Percentiles rank a stretch among this genome's conserved stretches.
phyloP scores from a whole-genome alignment of 2,888 invertebrate species.

The Eutolmus rufibarbis region DNA sequence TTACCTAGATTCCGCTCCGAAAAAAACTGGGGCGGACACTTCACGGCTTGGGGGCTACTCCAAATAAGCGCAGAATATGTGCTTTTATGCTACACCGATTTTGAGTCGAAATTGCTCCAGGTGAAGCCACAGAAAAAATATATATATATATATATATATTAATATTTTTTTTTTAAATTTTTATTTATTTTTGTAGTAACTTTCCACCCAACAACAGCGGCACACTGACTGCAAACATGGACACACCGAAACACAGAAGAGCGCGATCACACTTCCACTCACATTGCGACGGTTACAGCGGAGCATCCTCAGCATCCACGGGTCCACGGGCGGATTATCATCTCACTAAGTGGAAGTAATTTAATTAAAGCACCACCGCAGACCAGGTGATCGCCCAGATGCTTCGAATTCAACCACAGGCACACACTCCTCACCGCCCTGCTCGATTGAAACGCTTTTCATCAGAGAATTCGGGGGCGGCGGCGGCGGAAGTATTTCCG shows the following conservation, averaged over 20 bases:
- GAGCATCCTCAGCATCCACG: background rate
- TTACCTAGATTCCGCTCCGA: background rate
- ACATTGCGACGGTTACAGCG: background rate
- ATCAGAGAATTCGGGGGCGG: background rate
- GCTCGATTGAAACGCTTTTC: background rate
- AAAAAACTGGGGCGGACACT: background rate
- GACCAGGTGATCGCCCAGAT: background rate
- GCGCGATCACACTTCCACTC: background rate
- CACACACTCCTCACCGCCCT: background rate
- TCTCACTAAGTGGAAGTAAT: conserved; percentile 34
- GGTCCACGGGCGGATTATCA: background rate
- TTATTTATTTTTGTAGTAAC: background rate
- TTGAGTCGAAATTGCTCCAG: background rate
- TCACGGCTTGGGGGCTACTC: background rate
- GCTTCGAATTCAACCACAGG: background rate
- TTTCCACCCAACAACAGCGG: background rate
- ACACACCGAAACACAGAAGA: background rate
- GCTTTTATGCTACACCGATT: background rate
- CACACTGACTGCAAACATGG: background rate
- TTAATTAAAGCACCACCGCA: conserved; percentile 24
- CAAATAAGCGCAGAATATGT: background rate
- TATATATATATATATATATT: too few species aligned
- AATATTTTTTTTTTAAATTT: background rate
- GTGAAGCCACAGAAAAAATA: background rate
- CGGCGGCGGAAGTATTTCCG: background rate